phyloP scores from a whole-genome alignment of 2,888 invertebrate species.

The Xestia rhomboidea region DNA sequence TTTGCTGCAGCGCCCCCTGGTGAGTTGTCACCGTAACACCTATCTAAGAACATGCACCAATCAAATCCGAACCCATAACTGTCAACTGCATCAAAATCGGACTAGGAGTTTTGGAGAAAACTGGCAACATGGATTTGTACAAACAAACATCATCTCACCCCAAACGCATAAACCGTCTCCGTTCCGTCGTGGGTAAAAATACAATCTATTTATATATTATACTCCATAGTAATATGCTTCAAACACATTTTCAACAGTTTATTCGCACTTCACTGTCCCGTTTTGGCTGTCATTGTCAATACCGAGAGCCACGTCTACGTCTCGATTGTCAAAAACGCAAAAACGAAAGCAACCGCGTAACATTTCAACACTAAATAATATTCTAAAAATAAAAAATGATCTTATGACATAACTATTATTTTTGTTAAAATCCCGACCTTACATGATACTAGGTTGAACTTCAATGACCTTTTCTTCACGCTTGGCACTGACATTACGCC shows the following conservation, averaged over 20 bases:
- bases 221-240: neutral
- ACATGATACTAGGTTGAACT: constrained; percentile 37
- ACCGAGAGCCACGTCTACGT: neutral
- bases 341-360: neutral
- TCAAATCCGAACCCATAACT: no score
- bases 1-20: no score
- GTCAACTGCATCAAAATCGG: no score
- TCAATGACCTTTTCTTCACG: constrained; percentile 30
- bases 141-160: no score
- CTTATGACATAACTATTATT: neutral
- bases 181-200: no score
- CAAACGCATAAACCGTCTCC: no score
- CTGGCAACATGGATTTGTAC: no score
- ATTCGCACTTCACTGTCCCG: neutral
- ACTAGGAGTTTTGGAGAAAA: no score
- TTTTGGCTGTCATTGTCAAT: constrained; percentile 1
- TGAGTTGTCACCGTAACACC: no score
- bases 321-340: neutral
- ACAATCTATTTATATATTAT: no score
- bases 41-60: no score
- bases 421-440: constrained; percentile 3
- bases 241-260: neutral
- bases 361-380: neutral
- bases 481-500: constrained; percentile 12
- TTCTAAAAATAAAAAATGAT: neutral